These are phyloP conservation scores for Ciona savignyi DNA, from an alignment of 23 tunicate species.

Conservation along the genomic window DNA sequence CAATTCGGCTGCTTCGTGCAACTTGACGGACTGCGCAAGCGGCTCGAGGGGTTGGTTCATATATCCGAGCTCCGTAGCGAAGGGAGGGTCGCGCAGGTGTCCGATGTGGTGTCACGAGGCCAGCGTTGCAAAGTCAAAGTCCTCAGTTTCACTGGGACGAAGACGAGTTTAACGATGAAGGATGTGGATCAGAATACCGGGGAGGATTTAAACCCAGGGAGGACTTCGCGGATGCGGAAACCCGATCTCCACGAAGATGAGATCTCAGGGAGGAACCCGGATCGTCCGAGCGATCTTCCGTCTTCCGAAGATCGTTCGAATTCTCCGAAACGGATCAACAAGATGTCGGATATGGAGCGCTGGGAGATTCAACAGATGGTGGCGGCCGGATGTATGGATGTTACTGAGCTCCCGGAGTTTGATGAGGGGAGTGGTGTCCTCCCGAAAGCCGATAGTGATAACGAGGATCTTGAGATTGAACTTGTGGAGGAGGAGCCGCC, in stretches of 20 bases:
- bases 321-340: slow-evolving; percentile 52
- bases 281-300: slow-evolving; percentile 43
- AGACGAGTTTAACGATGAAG: slow-evolving; percentile 72
- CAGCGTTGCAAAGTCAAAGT: slow-evolving; percentile 90
- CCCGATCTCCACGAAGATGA: slow-evolving; percentile 27
- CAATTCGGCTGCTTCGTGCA: slow-evolving; percentile 98
- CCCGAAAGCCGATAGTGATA: slow-evolving; percentile 84
- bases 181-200: slow-evolving; percentile 95
- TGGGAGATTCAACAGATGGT: slow-evolving; percentile 98
- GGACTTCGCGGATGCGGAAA: slow-evolving; percentile 58
- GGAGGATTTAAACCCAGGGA: slow-evolving; percentile 81
- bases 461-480: slow-evolving; percentile 95
- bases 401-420: slow-evolving; percentile 86
- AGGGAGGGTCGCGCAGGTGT: slow-evolving; percentile 68
- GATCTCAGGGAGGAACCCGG: slow-evolving; percentile 75
- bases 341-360: slow-evolving; percentile 81
- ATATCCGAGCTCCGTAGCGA: slow-evolving; percentile 78
- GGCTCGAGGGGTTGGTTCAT: slow-evolving; percentile 85
- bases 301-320: slow-evolving; percentile 2
- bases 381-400: slow-evolving; percentile 89
- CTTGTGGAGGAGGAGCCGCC: slow-evolving; percentile 98
- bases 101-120: slow-evolving; percentile 68
- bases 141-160: slow-evolving; percentile 73
- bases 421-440: slow-evolving; percentile 92
- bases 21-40: slow-evolving; percentile 52